Percentiles rank a stretch among this genome's conserved stretches.
Conservation (phyloP, 2,888 invertebrate species). For the Cryptocephalus moraei region DNA sequence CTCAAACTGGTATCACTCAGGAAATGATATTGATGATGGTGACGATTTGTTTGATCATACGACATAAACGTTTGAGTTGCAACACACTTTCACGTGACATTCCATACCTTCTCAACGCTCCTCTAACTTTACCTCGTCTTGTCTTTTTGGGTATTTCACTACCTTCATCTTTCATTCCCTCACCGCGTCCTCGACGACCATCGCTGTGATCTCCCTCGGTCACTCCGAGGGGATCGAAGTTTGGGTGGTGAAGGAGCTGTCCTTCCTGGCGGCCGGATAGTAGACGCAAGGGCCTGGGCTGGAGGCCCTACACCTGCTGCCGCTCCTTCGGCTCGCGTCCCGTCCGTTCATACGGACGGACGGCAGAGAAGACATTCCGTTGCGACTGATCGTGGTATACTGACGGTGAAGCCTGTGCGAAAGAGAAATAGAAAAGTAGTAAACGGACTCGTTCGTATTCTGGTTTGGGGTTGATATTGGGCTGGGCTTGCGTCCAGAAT, state of each 20-base stretch:
- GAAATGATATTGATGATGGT: no score
- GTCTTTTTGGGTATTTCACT: no score
- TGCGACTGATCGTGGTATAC: conserved; percentile 37
- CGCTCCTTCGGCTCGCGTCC: conserved; percentile 6
- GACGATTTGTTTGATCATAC: no score
- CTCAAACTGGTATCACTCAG: no score
- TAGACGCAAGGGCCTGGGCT: conserved; percentile 46
- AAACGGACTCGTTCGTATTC: not conserved
- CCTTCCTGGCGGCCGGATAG: conserved; percentile 39
- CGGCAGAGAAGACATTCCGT: conserved; percentile 21
- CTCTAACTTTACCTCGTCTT: no score
- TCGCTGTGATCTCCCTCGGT: conserved; percentile 10
- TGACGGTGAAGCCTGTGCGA: conserved; percentile 41
- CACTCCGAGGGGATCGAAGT: conserved; percentile 23
- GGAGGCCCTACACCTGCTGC: conserved; percentile 21
- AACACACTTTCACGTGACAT: no score
- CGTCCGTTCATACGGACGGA: conserved; percentile 4
- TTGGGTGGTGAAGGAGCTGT: conserved; percentile 29
- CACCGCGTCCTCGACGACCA: not conserved
- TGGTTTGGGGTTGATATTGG: no score
- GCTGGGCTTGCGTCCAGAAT: no score
- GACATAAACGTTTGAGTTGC: no score
- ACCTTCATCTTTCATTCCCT: no score
- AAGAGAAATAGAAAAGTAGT: not conserved
- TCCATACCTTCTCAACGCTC: no score